A percentile compares a stretch with the other conserved stretches of the same genome.
phyloP scores from a whole-genome alignment of 2,113 vertebrate species.

The Mesembrinibis cayennensis region DNA sequence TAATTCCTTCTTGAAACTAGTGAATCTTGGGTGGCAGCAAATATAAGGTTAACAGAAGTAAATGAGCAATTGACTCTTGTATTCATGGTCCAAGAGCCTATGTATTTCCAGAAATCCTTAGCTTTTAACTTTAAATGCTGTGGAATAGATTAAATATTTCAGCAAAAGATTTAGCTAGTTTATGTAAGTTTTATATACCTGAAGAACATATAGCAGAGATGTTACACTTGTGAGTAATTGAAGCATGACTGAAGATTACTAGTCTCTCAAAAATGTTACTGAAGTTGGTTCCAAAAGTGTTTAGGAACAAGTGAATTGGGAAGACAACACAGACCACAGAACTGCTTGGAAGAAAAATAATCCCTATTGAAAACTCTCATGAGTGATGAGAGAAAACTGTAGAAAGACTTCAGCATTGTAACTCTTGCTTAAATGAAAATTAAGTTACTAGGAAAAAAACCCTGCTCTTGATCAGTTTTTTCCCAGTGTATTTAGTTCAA shows the following conservation, averaged over 20 bases:
- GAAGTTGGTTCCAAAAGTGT: not conserved
- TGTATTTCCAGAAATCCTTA: not conserved
- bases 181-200: not conserved
- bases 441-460: not conserved
- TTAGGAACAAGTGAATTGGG: not conserved
- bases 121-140: not conserved
- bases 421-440: not conserved
- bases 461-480: not conserved
- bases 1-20: not conserved
- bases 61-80: not conserved
- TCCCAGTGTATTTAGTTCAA: not conserved
- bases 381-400: not conserved
- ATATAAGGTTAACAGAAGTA: not conserved
- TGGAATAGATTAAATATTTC: not conserved
- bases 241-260: not conserved
- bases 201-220: not conserved
- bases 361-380: not conserved
- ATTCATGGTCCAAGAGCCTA: not conserved
- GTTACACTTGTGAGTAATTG: not conserved
- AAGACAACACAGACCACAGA: not conserved
- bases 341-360: not conserved
- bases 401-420: not conserved
- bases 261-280: not conserved
- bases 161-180: not conserved
- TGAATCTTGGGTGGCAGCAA: not conserved